phyloP scores from a whole-genome alignment of 2,888 invertebrate genomes.

The Scelioninae gen. 1 region DNA sequence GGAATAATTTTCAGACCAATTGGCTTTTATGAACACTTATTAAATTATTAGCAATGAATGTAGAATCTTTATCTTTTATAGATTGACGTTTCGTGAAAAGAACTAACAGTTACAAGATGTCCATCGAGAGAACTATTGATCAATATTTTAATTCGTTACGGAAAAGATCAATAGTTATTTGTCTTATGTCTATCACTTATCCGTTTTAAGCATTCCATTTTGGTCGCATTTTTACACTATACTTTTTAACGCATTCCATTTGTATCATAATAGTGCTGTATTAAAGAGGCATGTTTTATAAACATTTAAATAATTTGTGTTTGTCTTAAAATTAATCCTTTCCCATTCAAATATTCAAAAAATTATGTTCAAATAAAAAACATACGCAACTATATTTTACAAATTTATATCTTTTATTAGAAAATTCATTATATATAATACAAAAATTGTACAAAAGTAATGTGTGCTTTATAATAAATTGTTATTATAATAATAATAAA shows the following conservation, averaged over 20 bases:
- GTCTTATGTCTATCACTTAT: conserved; percentile 68
- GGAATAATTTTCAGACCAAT: conserved; percentile 58
- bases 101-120: conserved; percentile 27
- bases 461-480: conserved; percentile 17
- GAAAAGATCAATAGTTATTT: conserved; percentile 58
- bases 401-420: too few species aligned
- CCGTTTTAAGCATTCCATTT: conserved; percentile 75
- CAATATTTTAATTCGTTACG: conserved; percentile 62
- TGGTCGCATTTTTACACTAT: conserved; percentile 81
- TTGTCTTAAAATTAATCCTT: conserved; percentile 10
- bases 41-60: conserved; percentile 34
- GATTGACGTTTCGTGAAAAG: background rate
- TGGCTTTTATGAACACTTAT: conserved; percentile 48
- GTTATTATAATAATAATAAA: too few species aligned
- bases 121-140: conserved; percentile 44
- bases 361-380: too few species aligned
- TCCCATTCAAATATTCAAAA: too few species aligned
- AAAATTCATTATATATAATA: too few species aligned
- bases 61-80: conserved; percentile 23
- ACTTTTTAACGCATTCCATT: conserved; percentile 81
- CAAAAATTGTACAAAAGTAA: too few species aligned
- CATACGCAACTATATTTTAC: too few species aligned
- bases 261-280: conserved; percentile 81
- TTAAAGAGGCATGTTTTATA: conserved; percentile 81
- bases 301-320: conserved; percentile 74